Evolutionary conservation across 2,888 invertebrate species (phyloP).

Genomic region (Phrixothrix hirtus): DNA sequence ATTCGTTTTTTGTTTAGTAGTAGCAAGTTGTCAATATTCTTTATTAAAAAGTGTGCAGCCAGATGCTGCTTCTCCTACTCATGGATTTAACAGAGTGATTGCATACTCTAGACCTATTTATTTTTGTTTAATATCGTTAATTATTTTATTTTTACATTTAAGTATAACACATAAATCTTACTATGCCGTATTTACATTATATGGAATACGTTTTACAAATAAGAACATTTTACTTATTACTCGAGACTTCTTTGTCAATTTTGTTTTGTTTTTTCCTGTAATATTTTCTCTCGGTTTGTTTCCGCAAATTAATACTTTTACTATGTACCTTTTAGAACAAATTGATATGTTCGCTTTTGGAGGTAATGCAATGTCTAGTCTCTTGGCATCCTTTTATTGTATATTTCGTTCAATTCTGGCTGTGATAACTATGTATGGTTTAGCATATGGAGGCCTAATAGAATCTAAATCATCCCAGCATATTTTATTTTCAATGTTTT

Average conservation of each 20-base stretch:
- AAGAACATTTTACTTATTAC: conserved; percentile 67
- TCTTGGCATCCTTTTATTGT: conserved; percentile 82
- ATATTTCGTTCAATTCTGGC: conserved; percentile 79
- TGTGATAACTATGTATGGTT: conserved; percentile 79
- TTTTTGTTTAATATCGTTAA: conserved; percentile 77
- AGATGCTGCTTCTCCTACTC: conserved; percentile 97
- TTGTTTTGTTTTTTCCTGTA: conserved; percentile 89
- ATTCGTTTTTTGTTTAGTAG: conserved; percentile 95
- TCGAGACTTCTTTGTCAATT: conserved; percentile 75
- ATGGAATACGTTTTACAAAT: conserved; percentile 60
- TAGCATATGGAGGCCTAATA: conserved; percentile 83
- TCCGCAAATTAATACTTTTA: conserved; percentile 95
- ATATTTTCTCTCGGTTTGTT: conserved; percentile 94
- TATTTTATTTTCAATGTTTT: conserved; percentile 92
- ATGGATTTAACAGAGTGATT: conserved; percentile 94
- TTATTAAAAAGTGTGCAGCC: conserved; percentile 97
- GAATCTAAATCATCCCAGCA: conserved; percentile 87
- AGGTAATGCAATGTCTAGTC: conserved; percentile 83
- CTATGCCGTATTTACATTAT: conserved; percentile 53
- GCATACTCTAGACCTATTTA: conserved; percentile 93
- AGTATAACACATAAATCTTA: conserved; percentile 40
- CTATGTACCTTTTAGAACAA: conserved; percentile 96
- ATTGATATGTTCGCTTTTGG: conserved; percentile 88
- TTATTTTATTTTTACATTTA: conserved; percentile 48
- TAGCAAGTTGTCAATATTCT: conserved; percentile 97